Evolutionary conservation across 2,888 invertebrate genomes (phyloP), one percentile per base, ranked within the genome.

Genomic region (Rhopalosiphum nymphaeae): DNA sequence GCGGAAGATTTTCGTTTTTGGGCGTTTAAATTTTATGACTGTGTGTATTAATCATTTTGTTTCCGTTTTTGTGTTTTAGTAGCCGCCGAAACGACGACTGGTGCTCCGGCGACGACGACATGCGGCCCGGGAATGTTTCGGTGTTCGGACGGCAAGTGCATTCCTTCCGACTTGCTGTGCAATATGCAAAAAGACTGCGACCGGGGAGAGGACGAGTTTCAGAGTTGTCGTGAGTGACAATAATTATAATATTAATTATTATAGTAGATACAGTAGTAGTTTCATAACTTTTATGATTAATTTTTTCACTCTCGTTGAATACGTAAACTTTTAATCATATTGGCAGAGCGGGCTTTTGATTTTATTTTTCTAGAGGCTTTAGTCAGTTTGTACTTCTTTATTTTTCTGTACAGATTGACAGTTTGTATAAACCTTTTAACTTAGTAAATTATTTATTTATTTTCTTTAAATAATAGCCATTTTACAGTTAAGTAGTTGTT

Each of bases 181-280:
- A 98, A 99, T 97, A 98, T 98, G 96, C 98, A 98, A 96, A 97
- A 97, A 96, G 99, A 99, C 97, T 99, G 99, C 96, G 98, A 98
- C 95, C 98, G 98, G 96, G 98, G 98, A 91, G 98, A 98, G 96
- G 98, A 99, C 96, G 98, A 99, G 96, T 97, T 98, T 96, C 98
- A 98, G 96, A 97, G 97, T 94, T 99, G 98, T 96, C 97, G 98
- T 98, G 97, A 98, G 98, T 98, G 96, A 78, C 1, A 78, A 36
- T 78, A 67, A 16, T 67, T 36, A 78, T 67, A 67, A 10, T 13
- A 13, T 21, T 36, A 7, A 78, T 36, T 21, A n/a, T 13, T 67
- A 67, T 13, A 3, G 53, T 53, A 13, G n/a, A 67, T 16, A 4
- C 16, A 36, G 67, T 36, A 36, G 16, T 7, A 21, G 16, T 2